phyloP scores from a whole-genome alignment of 2,797 vertebrate species.

The Zalophus californianus region DNA sequence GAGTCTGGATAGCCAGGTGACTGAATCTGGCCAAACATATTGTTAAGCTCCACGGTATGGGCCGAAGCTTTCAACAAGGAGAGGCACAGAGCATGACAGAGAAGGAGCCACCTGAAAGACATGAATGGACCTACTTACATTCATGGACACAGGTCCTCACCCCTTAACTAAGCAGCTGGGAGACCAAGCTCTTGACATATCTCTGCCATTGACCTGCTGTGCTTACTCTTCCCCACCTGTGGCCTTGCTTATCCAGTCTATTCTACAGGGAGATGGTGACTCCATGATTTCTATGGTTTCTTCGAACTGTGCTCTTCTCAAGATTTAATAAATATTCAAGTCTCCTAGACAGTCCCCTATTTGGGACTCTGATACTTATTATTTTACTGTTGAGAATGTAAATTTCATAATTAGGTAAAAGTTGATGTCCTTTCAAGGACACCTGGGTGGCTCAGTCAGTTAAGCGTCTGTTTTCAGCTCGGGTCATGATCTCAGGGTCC shows the following conservation, averaged over 20 bases:
- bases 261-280: background rate
- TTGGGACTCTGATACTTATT: background rate
- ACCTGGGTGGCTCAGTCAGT: too few relatives aligned
- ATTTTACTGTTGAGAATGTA: constrained; percentile 6
- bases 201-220: background rate
- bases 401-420: constrained; percentile 13
- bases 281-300: background rate
- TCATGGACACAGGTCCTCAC: background rate
- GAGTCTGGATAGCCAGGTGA: constrained; percentile 95
- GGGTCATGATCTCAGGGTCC: too few relatives aligned
- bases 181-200: background rate
- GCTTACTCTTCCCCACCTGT: background rate
- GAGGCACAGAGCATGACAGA: constrained; percentile 83
- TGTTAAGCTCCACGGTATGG: constrained; percentile 83
- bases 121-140: background rate
- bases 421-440: background rate
- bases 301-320: background rate
- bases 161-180: background rate
- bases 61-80: constrained; percentile 80
- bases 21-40: constrained; percentile 93
- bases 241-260: background rate
- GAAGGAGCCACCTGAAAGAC: constrained; percentile 84
- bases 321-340: background rate
- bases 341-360: background rate
- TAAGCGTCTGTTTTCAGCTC: too few relatives aligned